These are phyloP conservation scores for Sclerurus mexicanus DNA, from an alignment of 2,113 vertebrate genomes.

Conservation along the genomic window DNA sequence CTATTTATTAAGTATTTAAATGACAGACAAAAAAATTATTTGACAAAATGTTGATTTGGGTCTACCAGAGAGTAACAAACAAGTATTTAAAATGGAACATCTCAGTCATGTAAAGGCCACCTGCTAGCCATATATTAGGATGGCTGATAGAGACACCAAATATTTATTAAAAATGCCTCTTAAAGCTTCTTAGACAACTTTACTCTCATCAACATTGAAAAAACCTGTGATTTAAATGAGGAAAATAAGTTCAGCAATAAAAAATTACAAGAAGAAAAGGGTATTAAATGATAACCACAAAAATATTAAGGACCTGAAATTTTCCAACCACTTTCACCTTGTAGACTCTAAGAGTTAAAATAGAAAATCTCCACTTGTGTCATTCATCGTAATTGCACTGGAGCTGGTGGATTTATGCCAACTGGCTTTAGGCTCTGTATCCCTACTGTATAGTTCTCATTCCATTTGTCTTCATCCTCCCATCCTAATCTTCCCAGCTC, in stretches of 20 bases:
- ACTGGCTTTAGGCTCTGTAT: background rate
- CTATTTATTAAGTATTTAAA: background rate
- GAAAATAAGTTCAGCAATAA: background rate
- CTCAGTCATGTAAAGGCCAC: background rate
- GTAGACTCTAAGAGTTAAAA: background rate
- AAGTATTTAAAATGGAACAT: background rate
- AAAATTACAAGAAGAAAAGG: background rate
- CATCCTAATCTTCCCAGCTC: background rate
- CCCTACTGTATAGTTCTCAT: background rate
- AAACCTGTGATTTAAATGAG: background rate
- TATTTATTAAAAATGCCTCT: background rate
- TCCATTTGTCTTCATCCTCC: background rate
- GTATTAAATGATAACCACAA: background rate
- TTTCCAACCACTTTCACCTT: background rate
- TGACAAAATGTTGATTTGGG: background rate
- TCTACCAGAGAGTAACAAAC: background rate
- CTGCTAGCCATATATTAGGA: background rate
- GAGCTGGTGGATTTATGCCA: background rate
- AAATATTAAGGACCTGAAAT: background rate
- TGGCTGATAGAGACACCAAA: background rate
- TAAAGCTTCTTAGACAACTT: background rate
- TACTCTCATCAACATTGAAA: background rate
- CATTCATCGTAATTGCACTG: background rate
- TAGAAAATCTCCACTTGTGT: background rate
- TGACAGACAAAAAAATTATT: background rate